A percentile compares a stretch with the other conserved stretches of the same genome.
These are phyloP conservation scores for Schmidtea mediterranea DNA, from an alignment of 1,140 invertebrate species.

Conservation along the genomic window DNA sequence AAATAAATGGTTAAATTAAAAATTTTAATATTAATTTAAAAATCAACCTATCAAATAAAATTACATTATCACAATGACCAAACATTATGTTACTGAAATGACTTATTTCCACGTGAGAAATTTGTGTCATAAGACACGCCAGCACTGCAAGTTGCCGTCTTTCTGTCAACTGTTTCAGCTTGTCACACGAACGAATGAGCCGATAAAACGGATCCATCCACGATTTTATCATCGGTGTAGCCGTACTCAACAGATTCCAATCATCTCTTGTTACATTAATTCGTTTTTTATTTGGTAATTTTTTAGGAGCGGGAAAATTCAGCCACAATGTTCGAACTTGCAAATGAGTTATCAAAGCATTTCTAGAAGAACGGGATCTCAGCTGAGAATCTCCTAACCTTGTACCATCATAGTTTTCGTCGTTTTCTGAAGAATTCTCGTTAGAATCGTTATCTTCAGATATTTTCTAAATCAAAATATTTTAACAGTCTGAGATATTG, in stretches of 20 bases:
- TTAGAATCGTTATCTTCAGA: no score
- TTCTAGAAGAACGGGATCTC: no score
- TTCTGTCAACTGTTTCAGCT: not conserved
- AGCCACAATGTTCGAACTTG: conserved; percentile 38
- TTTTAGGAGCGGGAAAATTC: conserved; percentile 77
- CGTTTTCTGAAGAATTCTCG: no score
- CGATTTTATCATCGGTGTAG: conserved; percentile 73
- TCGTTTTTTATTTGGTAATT: conserved; percentile 67
- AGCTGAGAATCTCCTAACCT: no score
- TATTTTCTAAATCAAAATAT: no score
- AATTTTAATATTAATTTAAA: not conserved
- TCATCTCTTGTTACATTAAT: conserved; percentile 59
- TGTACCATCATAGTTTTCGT: no score
- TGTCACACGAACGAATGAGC: conserved; percentile 29
- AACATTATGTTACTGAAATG: no score
- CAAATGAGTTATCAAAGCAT: not conserved
- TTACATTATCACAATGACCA: not conserved
- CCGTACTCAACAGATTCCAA: conserved; percentile 80
- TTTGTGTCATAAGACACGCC: conserved; percentile 1
- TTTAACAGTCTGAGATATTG: no score
- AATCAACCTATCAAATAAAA: not conserved
- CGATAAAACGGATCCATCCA: conserved; percentile 84
- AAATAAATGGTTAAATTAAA: not conserved
- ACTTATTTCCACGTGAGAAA: not conserved
- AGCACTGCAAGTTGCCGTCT: not conserved